Evolutionary conservation across 2,113 vertebrate genomes (phyloP).

Genomic region (Plestiodon gilberti): DNA sequence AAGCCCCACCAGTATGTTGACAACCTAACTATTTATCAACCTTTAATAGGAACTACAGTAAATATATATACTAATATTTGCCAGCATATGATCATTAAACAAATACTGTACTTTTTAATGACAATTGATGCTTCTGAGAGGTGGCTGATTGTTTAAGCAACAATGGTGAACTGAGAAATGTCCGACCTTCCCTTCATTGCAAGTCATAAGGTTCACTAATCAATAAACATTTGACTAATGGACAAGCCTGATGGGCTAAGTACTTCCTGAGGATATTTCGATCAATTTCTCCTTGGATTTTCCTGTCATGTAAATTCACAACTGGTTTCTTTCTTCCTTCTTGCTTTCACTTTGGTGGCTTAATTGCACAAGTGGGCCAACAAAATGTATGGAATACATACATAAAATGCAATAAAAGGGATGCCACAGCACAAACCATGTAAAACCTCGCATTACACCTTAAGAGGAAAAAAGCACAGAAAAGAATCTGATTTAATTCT

Average conservation of each 20-base stretch:
- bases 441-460: constrained; percentile 36
- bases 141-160: background rate
- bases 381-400: constrained; percentile 1
- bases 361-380: constrained; percentile 11
- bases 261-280: constrained; percentile 29
- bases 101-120: constrained; percentile 8
- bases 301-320: constrained; percentile 27
- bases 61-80: background rate
- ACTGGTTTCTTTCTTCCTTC: background rate
- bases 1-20: background rate
- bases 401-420: background rate
- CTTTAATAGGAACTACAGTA: background rate
- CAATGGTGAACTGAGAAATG: background rate
- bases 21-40: background rate
- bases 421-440: constrained; percentile 13
- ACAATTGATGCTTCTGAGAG: background rate
- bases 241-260: constrained; percentile 23
- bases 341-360: constrained; percentile 27
- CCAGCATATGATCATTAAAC: background rate
- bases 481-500: constrained; percentile 47
- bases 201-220: constrained; percentile 17
- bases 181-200: background rate
- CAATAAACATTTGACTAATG: constrained; percentile 39
- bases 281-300: constrained; percentile 39
- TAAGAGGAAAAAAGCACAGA: constrained; percentile 7